Base-by-base conservation (phyloP, 1,140 invertebrate species). In the Diuraphis noxia region DNA sequence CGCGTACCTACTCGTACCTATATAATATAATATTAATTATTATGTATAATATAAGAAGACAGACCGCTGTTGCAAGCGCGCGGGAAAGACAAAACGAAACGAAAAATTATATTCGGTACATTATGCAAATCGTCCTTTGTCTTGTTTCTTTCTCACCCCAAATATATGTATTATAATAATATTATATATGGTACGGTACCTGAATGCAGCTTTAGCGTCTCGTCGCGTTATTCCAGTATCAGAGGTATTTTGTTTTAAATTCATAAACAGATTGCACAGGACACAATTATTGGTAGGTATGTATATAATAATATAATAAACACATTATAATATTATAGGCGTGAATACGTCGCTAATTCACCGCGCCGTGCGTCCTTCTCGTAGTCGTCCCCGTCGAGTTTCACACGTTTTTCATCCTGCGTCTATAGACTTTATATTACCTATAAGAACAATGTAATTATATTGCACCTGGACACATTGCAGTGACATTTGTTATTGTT, bases 381-480 rank as follows among this genome's bases (percentile, higher is more conserved):
- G 30, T 4, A 63, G 56, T 63, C 79, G 79, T 41, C 52, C 52
- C 86, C 36, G 86, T 88, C 46, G 86, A 9, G 86, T 88, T 88
- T 88, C 86, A 88, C 86, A 88, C 86, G 86, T 88, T 52, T 38
- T 88, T 52, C 19, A 49, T 52, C 30, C n/a, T 40, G 38, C 40
- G 40, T 41, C 23, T 82, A 81, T 77, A 79, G 30, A 10, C 30
- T 13, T 63, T 63, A 63, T n/a, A 63, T 46, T 46, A n/a, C n/a
- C n/a, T n/a, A 0, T 63, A 63, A 79, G 85, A 87, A 87, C 85
- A 36, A 87, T 49, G 34, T 2, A 52, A 49, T 87, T 21, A 87
- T 87, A n/a, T 30, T 87, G 85, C 46, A 87, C 46, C 46, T 87
- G 46, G 85, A 56, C 21, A 87, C 77, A n/a, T n/a, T 79, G 77